Conservation (phyloP, 1,140 invertebrate genomes). For the Chrysopa pallens region DNA sequence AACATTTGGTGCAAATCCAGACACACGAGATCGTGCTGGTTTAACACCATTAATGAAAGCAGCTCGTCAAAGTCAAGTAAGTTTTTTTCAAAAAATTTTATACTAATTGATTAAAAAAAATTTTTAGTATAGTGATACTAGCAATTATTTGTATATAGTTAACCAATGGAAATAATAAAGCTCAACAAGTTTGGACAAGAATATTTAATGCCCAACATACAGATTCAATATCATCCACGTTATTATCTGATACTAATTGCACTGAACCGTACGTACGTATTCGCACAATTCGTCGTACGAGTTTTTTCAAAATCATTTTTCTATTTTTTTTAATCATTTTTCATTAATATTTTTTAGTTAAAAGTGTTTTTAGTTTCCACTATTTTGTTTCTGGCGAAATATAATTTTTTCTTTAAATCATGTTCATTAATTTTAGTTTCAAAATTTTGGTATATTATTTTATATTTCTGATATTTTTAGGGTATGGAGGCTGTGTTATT, state of each 20-base stretch:
- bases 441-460: neutral
- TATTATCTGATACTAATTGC: slow-evolving; percentile 1
- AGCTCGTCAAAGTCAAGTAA: slow-evolving; percentile 52
- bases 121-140: too few relatives aligned
- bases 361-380: too few relatives aligned
- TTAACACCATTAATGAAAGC: slow-evolving; percentile 79
- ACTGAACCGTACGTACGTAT: neutral
- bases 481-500: slow-evolving; percentile 59
- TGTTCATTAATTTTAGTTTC: neutral
- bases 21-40: slow-evolving; percentile 66
- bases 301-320: too few relatives aligned
- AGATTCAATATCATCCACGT: neutral
- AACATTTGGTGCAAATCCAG: slow-evolving; percentile 68
- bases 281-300: neutral
- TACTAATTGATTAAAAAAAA: too few relatives aligned
- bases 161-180: too few relatives aligned
- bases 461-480: slow-evolving; percentile 21
- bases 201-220: neutral
- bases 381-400: neutral
- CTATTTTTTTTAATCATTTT: too few relatives aligned
- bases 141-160: too few relatives aligned
- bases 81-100: neutral
- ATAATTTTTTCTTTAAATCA: neutral
- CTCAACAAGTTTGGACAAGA: too few relatives aligned
- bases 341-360: too few relatives aligned